phyloP scores from a whole-genome alignment of 2,888 invertebrate genomes.

The Drosophila rellima region DNA sequence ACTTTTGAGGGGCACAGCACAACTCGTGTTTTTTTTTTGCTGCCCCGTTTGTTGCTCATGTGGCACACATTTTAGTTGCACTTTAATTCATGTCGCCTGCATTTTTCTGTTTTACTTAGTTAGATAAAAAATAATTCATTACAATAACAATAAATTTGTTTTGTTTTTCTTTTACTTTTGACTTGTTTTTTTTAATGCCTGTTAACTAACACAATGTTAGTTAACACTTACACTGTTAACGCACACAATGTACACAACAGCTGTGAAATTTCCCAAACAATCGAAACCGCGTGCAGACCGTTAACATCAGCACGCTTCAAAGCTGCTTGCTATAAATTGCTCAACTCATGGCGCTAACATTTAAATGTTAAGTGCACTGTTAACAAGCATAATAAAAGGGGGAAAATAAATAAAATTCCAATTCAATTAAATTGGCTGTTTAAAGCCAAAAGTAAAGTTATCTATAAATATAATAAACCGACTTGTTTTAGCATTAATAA shows the following conservation, averaged over 20 bases:
- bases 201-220: conserved; percentile 46
- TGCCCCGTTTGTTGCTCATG: conserved; percentile 19
- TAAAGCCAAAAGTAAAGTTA: not conserved
- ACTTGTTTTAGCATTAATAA: not conserved
- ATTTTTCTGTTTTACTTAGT: conserved; percentile 2
- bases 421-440: conserved; percentile 2
- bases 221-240: conserved; percentile 34
- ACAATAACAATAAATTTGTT: conserved; percentile 51
- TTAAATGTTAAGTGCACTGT: conserved; percentile 24
- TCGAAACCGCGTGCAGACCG: conserved; percentile 28
- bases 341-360: conserved; percentile 21
- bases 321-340: conserved; percentile 40
- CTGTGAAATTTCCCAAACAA: conserved; percentile 64
- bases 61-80: conserved; percentile 26
- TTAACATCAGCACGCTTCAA: conserved; percentile 35
- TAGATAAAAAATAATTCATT: conserved; percentile 19
- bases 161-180: conserved; percentile 38
- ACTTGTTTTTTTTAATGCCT: conserved; percentile 48
- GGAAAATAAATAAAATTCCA: not conserved
- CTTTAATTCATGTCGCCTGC: conserved; percentile 52
- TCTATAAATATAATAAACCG: not conserved
- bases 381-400: conserved; percentile 1
- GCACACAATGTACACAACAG: conserved; percentile 36
- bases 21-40: conserved; percentile 24
- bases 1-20: conserved; percentile 4